Conservation (phyloP, 2,888 invertebrate species). For the Perdita meconis region DNA sequence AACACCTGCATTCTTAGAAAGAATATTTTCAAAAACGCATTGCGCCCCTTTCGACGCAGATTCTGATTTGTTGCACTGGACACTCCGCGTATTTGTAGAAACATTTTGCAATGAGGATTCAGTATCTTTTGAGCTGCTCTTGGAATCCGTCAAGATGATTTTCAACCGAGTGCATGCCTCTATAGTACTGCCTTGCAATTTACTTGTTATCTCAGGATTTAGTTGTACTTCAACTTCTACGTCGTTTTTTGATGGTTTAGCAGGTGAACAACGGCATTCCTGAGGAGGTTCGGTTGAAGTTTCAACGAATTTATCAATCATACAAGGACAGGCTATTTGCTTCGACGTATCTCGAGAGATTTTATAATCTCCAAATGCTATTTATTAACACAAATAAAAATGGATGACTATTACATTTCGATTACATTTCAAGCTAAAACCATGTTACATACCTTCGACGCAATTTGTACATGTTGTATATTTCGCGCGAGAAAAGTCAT, state of each 20-base stretch:
- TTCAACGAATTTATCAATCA: background rate
- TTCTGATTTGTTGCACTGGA: slow-evolving; percentile 1
- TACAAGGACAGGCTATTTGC: background rate
- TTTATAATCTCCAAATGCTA: slow-evolving; percentile 13
- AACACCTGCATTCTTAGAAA: background rate
- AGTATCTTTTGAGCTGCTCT: background rate
- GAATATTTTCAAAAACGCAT: background rate
- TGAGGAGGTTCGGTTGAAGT: background rate
- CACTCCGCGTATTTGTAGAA: background rate
- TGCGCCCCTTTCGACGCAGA: slow-evolving; percentile 11
- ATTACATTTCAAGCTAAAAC: no score
- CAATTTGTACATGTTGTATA: slow-evolving; percentile 17
- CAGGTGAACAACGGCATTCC: background rate
- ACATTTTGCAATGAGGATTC: background rate
- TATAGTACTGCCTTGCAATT: slow-evolving; percentile 18
- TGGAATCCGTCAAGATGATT: slow-evolving; percentile 5
- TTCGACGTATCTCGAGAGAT: background rate
- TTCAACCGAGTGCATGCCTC: slow-evolving; percentile 28
- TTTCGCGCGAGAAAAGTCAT: background rate
- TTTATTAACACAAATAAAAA: no score
- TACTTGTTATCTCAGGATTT: background rate
- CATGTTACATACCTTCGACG: slow-evolving; percentile 2
- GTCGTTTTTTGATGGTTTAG: background rate
- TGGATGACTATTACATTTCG: no score
- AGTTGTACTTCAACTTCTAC: slow-evolving; percentile 2